Conservation (phyloP, 2,113 vertebrate species). For the Nibea coibor region DNA sequence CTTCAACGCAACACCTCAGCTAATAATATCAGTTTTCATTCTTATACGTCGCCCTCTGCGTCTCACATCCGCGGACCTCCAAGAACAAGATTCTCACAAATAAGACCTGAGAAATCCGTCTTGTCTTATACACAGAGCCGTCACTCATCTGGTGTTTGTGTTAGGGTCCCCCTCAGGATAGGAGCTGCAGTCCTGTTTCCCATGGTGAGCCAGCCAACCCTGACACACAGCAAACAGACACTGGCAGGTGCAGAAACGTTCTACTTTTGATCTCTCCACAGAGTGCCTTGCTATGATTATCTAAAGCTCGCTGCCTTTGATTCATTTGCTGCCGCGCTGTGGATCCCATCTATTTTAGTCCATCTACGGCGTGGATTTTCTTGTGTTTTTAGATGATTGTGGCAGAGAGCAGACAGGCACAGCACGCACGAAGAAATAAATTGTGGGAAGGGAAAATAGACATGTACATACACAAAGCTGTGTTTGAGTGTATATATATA, state of each 20-base stretch:
- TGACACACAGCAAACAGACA: slow-evolving; percentile 20
- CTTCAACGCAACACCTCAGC: slow-evolving; percentile 26
- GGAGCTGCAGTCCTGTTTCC: slow-evolving; percentile 29
- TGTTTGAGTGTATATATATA: background rate
- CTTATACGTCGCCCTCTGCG: background rate
- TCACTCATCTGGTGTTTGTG: slow-evolving; percentile 23
- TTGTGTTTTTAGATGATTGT: slow-evolving; percentile 48
- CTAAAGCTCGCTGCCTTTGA: slow-evolving; percentile 74
- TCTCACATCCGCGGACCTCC: slow-evolving; percentile 1
- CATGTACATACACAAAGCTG: slow-evolving; percentile 22
- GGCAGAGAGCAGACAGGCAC: slow-evolving; percentile 38
- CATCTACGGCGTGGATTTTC: slow-evolving; percentile 30
- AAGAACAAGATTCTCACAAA: slow-evolving; percentile 17
- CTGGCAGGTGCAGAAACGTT: slow-evolving; percentile 74
- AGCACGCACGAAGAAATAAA: slow-evolving; percentile 22
- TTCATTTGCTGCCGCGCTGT: slow-evolving; percentile 64
- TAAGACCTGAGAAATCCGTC: slow-evolving; percentile 28
- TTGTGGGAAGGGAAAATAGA: slow-evolving; percentile 35
- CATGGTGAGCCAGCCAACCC: slow-evolving; percentile 26
- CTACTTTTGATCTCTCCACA: slow-evolving; percentile 79
- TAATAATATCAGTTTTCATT: slow-evolving; percentile 23
- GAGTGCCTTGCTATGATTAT: slow-evolving; percentile 71
- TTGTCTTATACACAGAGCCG: background rate
- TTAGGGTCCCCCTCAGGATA: slow-evolving; percentile 19
- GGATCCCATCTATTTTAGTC: slow-evolving; percentile 53